phyloP scores from a whole-genome alignment of 2,113 vertebrate species.

The Trinectes maculatus region DNA sequence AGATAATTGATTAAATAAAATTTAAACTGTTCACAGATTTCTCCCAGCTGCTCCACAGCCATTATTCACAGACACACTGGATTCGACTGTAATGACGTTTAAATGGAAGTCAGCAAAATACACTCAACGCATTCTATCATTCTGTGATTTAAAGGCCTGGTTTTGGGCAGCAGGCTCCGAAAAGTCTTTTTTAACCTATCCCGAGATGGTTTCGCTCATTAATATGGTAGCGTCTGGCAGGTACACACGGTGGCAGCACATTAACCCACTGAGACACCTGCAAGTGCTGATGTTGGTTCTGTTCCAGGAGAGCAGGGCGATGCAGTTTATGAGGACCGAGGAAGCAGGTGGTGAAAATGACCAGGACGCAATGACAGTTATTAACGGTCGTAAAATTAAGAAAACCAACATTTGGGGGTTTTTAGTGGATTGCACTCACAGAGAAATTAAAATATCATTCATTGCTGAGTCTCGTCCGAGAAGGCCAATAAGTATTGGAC shows the following conservation, averaged over 20 bases:
- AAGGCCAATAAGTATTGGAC: background rate
- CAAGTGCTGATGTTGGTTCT: background rate
- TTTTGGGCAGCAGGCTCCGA: background rate
- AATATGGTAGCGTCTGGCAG: background rate
- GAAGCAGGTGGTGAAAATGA: background rate
- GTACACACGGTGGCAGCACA: conserved; percentile 2
- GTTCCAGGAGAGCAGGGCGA: background rate
- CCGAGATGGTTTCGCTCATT: background rate
- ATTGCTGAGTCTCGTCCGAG: background rate
- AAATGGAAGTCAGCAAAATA: conserved; percentile 15
- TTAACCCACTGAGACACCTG: background rate
- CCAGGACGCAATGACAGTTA: background rate
- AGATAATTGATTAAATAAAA: conserved; percentile 58
- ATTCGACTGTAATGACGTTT: conserved; percentile 27
- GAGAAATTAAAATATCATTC: background rate
- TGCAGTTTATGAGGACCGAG: background rate
- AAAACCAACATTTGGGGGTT: background rate
- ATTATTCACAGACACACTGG: conserved; percentile 61
- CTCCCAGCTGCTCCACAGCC: conserved; percentile 22
- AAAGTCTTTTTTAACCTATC: conserved; percentile 2
- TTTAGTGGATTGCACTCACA: background rate
- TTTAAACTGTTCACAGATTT: conserved; percentile 34
- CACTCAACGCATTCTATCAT: conserved; percentile 1
- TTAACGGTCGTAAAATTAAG: background rate
- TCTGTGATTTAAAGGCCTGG: conserved; percentile 1